Evolutionary conservation across 2,113 vertebrate species (phyloP).

Genomic region (Willisornis vidua): DNA sequence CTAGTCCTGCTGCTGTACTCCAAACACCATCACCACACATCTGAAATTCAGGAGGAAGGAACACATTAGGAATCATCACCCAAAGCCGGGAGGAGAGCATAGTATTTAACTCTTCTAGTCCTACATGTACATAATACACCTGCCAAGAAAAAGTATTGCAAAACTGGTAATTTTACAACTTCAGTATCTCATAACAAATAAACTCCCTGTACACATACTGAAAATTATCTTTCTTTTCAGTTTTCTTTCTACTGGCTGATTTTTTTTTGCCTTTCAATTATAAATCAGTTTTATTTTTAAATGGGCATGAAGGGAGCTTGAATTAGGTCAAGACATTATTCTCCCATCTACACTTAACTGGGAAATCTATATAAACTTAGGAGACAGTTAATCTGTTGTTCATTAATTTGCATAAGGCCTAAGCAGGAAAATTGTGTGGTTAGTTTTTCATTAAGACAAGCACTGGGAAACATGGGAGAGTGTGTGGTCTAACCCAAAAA

Average conservation of each 20-base stretch:
- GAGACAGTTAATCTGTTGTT: not conserved
- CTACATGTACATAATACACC: not conserved
- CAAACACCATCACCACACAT: constrained; percentile 86
- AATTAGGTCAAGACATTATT: not conserved
- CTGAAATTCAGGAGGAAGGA: constrained; percentile 66
- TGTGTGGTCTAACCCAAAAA: not conserved
- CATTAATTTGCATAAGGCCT: not conserved
- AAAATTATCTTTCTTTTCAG: not conserved
- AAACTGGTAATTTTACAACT: not conserved
- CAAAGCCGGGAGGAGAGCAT: not conserved
- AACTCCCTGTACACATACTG: not conserved
- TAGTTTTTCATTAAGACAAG: not conserved
- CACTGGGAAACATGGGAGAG: not conserved
- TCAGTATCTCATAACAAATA: not conserved
- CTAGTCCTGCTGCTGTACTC: constrained; percentile 87
- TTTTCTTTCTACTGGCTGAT: not conserved
- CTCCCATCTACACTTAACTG: not conserved
- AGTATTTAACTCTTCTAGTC: not conserved
- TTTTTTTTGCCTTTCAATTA: not conserved
- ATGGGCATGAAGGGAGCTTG: not conserved
- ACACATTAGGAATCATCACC: not conserved
- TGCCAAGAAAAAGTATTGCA: not conserved
- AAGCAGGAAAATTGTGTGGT: not conserved
- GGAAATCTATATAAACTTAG: not conserved
- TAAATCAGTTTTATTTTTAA: not conserved